Evolutionary conservation across 2,797 vertebrate species (phyloP), one percentile per base, ranked within the genome.

Genomic region (Phoxinus dragarum): DNA sequence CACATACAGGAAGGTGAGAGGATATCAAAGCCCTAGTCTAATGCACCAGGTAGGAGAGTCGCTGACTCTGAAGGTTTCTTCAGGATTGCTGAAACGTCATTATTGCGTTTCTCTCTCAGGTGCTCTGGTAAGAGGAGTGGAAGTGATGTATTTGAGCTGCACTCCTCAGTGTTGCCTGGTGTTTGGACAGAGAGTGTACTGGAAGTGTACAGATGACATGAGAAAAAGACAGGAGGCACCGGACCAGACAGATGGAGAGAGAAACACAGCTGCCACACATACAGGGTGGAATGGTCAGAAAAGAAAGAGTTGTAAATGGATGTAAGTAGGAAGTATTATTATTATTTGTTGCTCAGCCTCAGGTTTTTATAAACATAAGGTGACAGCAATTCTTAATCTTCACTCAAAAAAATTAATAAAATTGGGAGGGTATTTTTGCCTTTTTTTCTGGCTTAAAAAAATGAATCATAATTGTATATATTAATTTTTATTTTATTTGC

Each of bases 101-200:
- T 86, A 89, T 82, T 82, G 81, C 19, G 44, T 61, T 67, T 69
- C 72, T 80, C 23, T 75, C 42, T 64, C 54, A 73, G 69, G 67
- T 54, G 47, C 56, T 64, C 66, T 47, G 47, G 54, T 40, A 23
- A 49, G 61, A 88, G 16, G 47, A 82, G 69, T 73, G 73, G 54
- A 72, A 73, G 34, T 42, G 27, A 69, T 78, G 36, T 84, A 16
- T 83, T 34, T 31, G 52, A 78, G 4, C 6, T 6, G 42, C 9
- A 9, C 42, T 75, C 31, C n/a, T 82, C 56, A 38, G 3, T 44
- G 52, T 36, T 67, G 56, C 59, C 64, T 68, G 34, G 12, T 76
- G 47, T 59, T 74, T 56, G 73, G 44, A 78, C 34, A 7, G 49
- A 44, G 23, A 71, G 27, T 61, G 7, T 36, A 78, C 47, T 71